phyloP scores from a whole-genome alignment of 2,797 vertebrate species.

The Hipposideros larvatus region DNA sequence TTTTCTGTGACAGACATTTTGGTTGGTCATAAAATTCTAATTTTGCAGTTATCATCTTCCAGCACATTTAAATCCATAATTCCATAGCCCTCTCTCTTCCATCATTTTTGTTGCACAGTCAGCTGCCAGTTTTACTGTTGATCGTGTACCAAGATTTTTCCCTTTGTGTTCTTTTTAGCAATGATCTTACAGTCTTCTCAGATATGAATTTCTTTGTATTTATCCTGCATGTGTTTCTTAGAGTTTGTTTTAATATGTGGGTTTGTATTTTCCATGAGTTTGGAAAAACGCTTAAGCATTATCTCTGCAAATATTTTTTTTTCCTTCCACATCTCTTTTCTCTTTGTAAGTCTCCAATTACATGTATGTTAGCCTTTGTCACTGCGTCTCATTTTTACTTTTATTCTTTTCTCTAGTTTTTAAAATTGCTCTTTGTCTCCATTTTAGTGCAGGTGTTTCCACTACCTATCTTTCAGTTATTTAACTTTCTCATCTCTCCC shows the following conservation, averaged over 20 bases:
- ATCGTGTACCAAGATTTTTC: no score
- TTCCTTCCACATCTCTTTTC: neutral
- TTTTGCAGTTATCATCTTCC: neutral
- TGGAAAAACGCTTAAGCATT: neutral
- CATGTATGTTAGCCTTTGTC: no score
- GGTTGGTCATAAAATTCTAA: neutral
- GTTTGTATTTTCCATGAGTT: neutral
- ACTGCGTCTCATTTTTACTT: neutral
- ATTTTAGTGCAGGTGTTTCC: neutral
- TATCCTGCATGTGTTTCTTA: neutral
- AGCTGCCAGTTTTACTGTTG: no score
- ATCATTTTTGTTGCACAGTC: neutral
- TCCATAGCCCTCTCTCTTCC: neutral
- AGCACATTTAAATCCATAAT: rapidly evolving
- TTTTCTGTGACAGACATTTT: neutral
- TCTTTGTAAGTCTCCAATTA: neutral
- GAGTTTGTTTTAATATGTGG: neutral
- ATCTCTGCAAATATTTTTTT: neutral
- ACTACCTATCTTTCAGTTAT: neutral
- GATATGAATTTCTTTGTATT: neutral
- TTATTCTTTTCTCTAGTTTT: neutral
- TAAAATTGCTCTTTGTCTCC: neutral
- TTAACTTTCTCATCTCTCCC: neutral
- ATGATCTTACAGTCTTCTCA: neutral
- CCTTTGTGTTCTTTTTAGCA: neutral